Percentiles rank a stretch among this genome's conserved stretches.
Evolutionary conservation across 2,797 vertebrate genomes (phyloP).

Genomic region (Jordanella pulchra): DNA sequence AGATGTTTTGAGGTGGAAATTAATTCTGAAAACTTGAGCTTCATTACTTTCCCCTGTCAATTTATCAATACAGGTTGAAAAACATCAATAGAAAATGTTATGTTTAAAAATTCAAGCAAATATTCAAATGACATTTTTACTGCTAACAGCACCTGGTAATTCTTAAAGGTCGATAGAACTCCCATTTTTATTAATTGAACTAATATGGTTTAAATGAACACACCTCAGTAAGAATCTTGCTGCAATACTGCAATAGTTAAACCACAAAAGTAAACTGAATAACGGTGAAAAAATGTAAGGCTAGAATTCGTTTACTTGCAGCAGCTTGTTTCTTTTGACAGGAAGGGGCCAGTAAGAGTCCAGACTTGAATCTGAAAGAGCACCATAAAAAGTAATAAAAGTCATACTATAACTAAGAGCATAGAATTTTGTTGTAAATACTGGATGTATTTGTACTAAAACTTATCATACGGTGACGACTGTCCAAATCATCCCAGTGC

Average conservation of each 20-base stretch:
- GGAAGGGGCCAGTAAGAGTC: background rate
- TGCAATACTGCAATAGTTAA: background rate
- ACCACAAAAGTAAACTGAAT: background rate
- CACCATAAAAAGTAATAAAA: background rate
- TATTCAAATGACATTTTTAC: background rate
- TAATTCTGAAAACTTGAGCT: slow-evolving; percentile 6
- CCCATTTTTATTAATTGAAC: background rate
- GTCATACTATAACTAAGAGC: background rate
- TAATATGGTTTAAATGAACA: background rate
- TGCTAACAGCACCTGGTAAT: background rate
- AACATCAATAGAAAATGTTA: background rate
- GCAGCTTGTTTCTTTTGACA: background rate
- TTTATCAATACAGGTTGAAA: slow-evolving; percentile 1
- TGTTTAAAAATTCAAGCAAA: background rate
- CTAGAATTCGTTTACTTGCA: background rate
- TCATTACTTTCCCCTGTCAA: slow-evolving; percentile 6
- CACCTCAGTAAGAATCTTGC: background rate
- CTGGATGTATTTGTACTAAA: background rate
- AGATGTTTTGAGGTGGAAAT: slow-evolving; percentile 21
- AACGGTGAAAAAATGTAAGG: background rate
- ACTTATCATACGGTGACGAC: background rate
- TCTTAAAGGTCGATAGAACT: background rate
- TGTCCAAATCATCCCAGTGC: background rate
- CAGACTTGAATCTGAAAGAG: background rate
- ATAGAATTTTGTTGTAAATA: background rate